Percentiles rank a stretch among this genome's conserved stretches.
Conservation (phyloP, 2,797 vertebrate genomes). For the Rhynchonycteris naso region DNA sequence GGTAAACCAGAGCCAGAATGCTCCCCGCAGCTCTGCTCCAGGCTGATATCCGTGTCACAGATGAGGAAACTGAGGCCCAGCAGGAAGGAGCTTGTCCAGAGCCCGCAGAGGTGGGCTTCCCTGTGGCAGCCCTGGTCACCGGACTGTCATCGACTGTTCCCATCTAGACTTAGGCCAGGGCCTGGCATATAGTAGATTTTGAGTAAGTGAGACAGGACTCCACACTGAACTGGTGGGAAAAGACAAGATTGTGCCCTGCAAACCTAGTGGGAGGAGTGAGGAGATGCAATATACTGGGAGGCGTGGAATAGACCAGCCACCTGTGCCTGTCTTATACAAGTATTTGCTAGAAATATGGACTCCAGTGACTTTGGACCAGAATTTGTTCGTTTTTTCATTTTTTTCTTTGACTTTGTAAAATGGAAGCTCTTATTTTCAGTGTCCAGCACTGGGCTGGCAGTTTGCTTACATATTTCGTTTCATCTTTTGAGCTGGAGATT, state of each 20-base stretch:
- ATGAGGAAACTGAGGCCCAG: background rate
- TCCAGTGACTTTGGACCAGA: background rate
- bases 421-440: background rate
- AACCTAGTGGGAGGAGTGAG: background rate
- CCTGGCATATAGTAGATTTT: background rate
- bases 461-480: background rate
- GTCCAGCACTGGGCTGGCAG: background rate
- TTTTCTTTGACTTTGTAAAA: background rate
- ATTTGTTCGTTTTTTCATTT: background rate
- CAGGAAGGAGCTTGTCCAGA: background rate
- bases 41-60: background rate
- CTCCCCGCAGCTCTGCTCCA: background rate
- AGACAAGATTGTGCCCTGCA: background rate
- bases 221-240: background rate
- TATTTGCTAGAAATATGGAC: background rate
- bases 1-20: background rate
- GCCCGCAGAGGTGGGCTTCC: background rate
- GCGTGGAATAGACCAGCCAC: background rate
- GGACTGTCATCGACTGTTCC: background rate
- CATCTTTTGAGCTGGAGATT: background rate
- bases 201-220: background rate
- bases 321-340: background rate
- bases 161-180: background rate
- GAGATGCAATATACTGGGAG: background rate
- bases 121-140: background rate